phyloP scores from a whole-genome alignment of 2,113 vertebrate species.

The Limanda limanda region DNA sequence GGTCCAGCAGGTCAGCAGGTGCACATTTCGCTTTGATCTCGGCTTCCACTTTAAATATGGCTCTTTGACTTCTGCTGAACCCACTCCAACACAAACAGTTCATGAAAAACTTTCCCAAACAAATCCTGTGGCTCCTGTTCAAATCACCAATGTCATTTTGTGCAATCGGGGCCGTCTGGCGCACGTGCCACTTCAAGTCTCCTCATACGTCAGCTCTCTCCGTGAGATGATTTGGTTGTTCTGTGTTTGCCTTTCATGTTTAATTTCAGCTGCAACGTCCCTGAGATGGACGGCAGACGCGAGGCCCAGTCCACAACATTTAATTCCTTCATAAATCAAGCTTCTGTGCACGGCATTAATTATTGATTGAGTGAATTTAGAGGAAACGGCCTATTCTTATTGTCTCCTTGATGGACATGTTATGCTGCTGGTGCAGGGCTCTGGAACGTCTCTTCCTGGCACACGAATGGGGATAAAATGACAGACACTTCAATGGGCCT shows the following conservation, averaged over 20 bases:
- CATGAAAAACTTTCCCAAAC: neutral
- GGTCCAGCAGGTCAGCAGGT: slow-evolving; percentile 64
- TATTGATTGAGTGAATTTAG: slow-evolving; percentile 76
- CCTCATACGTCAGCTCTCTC: slow-evolving; percentile 24
- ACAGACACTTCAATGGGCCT: slow-evolving; percentile 42
- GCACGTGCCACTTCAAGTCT: slow-evolving; percentile 11
- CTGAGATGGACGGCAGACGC: slow-evolving; percentile 62
- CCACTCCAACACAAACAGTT: slow-evolving; percentile 49
- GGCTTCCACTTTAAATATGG: slow-evolving; percentile 50
- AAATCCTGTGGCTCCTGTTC: neutral
- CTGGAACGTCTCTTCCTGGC: slow-evolving; percentile 36
- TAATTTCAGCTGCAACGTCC: slow-evolving; percentile 61
- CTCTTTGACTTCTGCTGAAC: slow-evolving; percentile 55
- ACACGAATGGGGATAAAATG: slow-evolving; percentile 46
- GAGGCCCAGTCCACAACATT: slow-evolving; percentile 70
- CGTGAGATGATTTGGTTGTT: slow-evolving; percentile 46
- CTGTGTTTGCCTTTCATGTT: slow-evolving; percentile 72
- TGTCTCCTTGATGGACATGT: slow-evolving; percentile 68
- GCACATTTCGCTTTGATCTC: slow-evolving; percentile 55
- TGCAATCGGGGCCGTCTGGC: slow-evolving; percentile 10
- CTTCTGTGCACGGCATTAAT: slow-evolving; percentile 69
- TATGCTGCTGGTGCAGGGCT: slow-evolving; percentile 46
- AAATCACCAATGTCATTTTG: slow-evolving; percentile 20
- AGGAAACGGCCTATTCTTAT: slow-evolving; percentile 75
- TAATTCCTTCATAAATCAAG: slow-evolving; percentile 79